phyloP scores from a whole-genome alignment of 2,888 invertebrate species.

The Oegoconia quadripuncta region DNA sequence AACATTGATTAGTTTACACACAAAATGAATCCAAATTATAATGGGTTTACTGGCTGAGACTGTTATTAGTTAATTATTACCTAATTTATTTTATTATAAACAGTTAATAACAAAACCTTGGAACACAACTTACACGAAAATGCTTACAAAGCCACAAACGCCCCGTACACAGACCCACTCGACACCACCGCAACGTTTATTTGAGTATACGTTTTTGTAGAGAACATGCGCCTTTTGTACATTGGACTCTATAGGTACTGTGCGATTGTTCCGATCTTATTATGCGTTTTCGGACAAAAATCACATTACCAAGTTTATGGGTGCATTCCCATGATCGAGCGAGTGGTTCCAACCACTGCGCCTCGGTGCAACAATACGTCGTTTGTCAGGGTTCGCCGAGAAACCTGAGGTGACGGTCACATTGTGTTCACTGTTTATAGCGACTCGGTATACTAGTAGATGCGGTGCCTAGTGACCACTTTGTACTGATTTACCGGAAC shows the following conservation, averaged over 20 bases:
- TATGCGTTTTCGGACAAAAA: slow-evolving; percentile 53
- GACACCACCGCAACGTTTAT: slow-evolving; percentile 24
- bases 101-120: slow-evolving; percentile 6
- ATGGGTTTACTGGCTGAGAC: neutral
- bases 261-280: slow-evolving; percentile 33
- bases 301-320: slow-evolving; percentile 62
- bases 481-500: neutral
- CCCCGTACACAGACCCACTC: slow-evolving; percentile 14
- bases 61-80: neutral
- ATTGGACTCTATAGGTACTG: slow-evolving; percentile 28
- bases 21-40: slow-evolving; percentile 12
- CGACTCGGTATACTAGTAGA: neutral
- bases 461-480: neutral
- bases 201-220: slow-evolving; percentile 34
- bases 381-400: slow-evolving; percentile 68
- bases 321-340: slow-evolving; percentile 45
- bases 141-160: slow-evolving; percentile 16
- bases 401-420: slow-evolving; percentile 43
- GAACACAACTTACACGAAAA: slow-evolving; percentile 17
- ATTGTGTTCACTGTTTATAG: slow-evolving; percentile 11
- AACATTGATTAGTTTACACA: slow-evolving; percentile 13
- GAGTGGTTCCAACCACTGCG: slow-evolving; percentile 1
- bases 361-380: slow-evolving; percentile 56
- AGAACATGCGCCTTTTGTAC: slow-evolving; percentile 43
- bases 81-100: slow-evolving; percentile 1